These are phyloP conservation scores for Pristionchus entomophagus DNA, from an alignment of 2,888 invertebrate species.

Conservation along the genomic window DNA sequence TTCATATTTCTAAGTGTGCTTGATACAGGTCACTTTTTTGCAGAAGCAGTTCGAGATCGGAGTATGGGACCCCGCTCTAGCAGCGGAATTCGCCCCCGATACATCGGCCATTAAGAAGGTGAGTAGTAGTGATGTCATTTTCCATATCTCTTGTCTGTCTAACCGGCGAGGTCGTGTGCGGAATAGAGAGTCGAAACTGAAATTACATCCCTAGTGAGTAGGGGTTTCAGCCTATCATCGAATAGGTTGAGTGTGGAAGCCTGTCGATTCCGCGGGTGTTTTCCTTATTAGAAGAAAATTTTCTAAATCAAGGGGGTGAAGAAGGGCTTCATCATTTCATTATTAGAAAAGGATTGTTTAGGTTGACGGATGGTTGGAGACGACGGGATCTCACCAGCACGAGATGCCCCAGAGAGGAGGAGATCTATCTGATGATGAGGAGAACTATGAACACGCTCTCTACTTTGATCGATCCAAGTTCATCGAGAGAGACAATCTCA, in stretches of 20 bases:
- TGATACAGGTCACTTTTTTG: not conserved
- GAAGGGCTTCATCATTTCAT: too few species aligned
- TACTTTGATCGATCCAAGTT: slow-evolving; percentile 35
- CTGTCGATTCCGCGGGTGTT: too few species aligned
- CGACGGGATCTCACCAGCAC: not conserved
- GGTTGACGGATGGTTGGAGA: slow-evolving; percentile 44
- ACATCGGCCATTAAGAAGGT: slow-evolving; percentile 3
- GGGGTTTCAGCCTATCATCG: not conserved
- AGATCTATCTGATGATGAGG: slow-evolving; percentile 70
- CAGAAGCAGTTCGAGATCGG: slow-evolving; percentile 68
- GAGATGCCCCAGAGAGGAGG: slow-evolving; percentile 51
- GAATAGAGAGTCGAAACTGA: too few species aligned
- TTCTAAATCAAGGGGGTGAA: too few species aligned
- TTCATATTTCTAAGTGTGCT: not conserved
- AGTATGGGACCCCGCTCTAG: slow-evolving; percentile 73
- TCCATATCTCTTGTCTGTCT: too few species aligned
- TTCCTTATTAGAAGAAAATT: too few species aligned
- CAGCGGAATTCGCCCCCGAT: slow-evolving; percentile 47
- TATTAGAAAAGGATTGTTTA: too few species aligned
- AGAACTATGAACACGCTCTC: slow-evolving; percentile 55
- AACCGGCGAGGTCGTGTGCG: too few species aligned
- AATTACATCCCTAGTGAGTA: too few species aligned
- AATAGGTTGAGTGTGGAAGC: too few species aligned
- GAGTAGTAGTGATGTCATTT: too few species aligned
- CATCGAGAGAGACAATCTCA: not conserved